These are phyloP conservation scores for Thecophora atra DNA, from an alignment of 2,888 invertebrate genomes.

Conservation along the genomic window DNA sequence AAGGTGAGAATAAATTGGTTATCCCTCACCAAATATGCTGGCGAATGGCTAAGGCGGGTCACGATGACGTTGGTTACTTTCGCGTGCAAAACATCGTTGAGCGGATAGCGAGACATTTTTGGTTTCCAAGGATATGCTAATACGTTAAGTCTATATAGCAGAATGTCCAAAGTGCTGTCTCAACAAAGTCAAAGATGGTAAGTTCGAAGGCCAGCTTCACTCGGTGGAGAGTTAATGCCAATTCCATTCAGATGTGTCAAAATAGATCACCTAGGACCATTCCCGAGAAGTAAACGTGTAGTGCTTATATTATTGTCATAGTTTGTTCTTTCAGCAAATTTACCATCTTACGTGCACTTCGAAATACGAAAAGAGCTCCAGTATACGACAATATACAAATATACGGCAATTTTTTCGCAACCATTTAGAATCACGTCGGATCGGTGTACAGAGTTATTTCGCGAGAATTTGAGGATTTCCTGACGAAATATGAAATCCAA, in stretches of 20 bases:
- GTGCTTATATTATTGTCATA: conserved; percentile 38
- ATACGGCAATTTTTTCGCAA: conserved; percentile 35
- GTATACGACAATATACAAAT: conserved; percentile 36
- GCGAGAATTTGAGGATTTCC: conserved; percentile 43
- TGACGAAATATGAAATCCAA: conserved; percentile 40
- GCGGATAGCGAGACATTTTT: conserved; percentile 41
- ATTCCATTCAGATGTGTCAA: conserved; percentile 42
- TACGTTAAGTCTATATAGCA: conserved; percentile 44
- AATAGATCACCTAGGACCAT: conserved; percentile 45
- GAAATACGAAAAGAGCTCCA: conserved; percentile 39
- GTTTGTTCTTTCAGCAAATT: conserved; percentile 44
- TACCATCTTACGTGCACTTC: conserved; percentile 40
- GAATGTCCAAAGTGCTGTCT: conserved; percentile 27
- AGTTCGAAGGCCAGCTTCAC: conserved; percentile 36
- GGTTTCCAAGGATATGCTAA: conserved; percentile 45
- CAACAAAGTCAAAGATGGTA: conserved; percentile 40
- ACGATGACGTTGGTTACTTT: conserved; percentile 46
- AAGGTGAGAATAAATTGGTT: conserved; percentile 39
- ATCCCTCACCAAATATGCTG: conserved; percentile 42
- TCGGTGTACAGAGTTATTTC: conserved; percentile 41
- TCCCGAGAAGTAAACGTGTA: conserved; percentile 40
- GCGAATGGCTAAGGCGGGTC: conserved; percentile 41
- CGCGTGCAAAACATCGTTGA: conserved; percentile 43
- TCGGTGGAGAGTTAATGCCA: conserved; percentile 32
- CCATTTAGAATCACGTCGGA: conserved; percentile 35